phyloP scores from a whole-genome alignment of 2,113 vertebrate species.

The Bungarus multicinctus region DNA sequence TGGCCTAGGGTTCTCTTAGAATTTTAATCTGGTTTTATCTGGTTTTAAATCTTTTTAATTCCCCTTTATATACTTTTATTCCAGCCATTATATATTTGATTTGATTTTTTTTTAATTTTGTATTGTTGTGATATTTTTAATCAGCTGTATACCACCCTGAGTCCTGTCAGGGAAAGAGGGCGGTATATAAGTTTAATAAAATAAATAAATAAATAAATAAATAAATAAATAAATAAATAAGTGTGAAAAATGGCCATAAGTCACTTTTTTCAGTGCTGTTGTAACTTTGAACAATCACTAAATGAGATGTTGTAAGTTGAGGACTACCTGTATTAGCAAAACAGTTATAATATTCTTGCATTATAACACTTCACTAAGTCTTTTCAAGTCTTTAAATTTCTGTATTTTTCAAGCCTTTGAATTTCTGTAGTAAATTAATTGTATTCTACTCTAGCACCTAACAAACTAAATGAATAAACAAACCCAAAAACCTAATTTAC shows the following conservation, averaged over 20 bases:
- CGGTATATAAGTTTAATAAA: no score
- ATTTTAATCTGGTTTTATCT: no score
- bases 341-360: slow-evolving; percentile 47
- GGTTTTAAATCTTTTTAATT: no score
- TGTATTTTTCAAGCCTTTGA: slow-evolving; percentile 54
- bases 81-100: no score
- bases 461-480: neutral
- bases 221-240: no score
- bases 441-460: slow-evolving; percentile 43
- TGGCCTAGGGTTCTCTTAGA: no score
- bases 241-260: neutral
- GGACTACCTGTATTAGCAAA: neutral
- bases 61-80: no score
- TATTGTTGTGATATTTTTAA: no score
- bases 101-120: no score
- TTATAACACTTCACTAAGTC: slow-evolving; percentile 60
- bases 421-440: slow-evolving; percentile 52
- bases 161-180: no score
- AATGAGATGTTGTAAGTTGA: neutral
- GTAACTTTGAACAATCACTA: neutral
- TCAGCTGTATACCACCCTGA: no score
- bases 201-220: no score
- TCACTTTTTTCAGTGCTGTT: neutral
- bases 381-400: slow-evolving; percentile 54
- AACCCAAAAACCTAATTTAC: slow-evolving; percentile 66